These are phyloP conservation scores for Rhizomys pruinosus DNA, from an alignment of 2,113 vertebrate genomes.

Conservation along the genomic window DNA sequence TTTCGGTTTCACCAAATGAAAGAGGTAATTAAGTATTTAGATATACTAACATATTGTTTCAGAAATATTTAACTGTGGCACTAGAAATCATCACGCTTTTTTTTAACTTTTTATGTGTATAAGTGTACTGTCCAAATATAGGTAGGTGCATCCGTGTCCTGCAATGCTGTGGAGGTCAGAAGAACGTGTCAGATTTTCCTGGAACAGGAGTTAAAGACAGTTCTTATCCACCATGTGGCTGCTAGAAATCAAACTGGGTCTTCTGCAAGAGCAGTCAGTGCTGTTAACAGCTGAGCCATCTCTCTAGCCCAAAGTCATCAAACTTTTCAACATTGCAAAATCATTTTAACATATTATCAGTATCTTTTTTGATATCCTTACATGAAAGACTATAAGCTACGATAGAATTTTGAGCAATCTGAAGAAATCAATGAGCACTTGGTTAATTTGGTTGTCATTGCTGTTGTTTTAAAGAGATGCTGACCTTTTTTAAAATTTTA, in stretches of 20 bases:
- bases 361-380: neutral
- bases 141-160: no score
- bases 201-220: no score
- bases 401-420: neutral
- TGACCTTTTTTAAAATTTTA: neutral
- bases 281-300: no score
- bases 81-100: neutral
- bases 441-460: neutral
- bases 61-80: neutral
- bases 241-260: no score
- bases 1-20: neutral
- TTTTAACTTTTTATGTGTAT: no score
- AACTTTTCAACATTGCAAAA: neutral
- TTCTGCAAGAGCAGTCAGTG: no score
- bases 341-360: neutral
- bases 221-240: no score
- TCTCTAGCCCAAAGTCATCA: no score
- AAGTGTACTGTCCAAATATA: no score
- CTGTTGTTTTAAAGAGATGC: neutral
- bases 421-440: neutral
- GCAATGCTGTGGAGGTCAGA: no score
- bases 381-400: neutral
- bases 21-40: neutral
- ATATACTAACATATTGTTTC: neutral
- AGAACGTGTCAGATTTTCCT: no score